Conservation (phyloP, 1,140 invertebrate genomes). For the Hycleus phaleratus region DNA sequence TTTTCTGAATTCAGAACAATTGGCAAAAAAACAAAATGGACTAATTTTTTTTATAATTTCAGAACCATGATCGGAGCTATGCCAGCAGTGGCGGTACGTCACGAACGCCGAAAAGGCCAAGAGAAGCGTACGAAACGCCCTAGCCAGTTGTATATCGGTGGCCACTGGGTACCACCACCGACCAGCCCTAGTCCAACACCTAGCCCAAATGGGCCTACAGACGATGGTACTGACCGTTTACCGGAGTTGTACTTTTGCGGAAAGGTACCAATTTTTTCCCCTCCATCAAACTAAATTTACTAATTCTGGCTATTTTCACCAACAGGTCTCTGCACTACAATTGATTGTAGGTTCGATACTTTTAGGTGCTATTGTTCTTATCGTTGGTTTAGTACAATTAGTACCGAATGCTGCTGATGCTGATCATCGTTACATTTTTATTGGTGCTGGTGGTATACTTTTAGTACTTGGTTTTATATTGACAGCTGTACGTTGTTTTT, state of each 20-base stretch:
- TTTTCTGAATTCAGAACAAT: too few species aligned
- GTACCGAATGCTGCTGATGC: slow-evolving; percentile 71
- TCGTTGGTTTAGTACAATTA: slow-evolving; percentile 73
- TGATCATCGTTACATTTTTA: slow-evolving; percentile 62
- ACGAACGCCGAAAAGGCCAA: slow-evolving; percentile 61
- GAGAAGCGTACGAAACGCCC: slow-evolving; percentile 62
- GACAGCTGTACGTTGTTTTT: slow-evolving; percentile 41
- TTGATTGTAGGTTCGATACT: slow-evolving; percentile 66
- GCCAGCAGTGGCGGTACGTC: slow-evolving; percentile 76
- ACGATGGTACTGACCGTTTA: slow-evolving; percentile 42
- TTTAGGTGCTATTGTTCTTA: slow-evolving; percentile 65
- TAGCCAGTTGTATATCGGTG: slow-evolving; percentile 59
- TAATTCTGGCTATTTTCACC: slow-evolving; percentile 14
- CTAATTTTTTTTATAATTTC: not conserved
- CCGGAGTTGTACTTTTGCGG: slow-evolving; percentile 65
- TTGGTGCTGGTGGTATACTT: slow-evolving; percentile 55
- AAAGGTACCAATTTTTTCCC: slow-evolving; percentile 47
- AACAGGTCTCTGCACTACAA: slow-evolving; percentile 62
- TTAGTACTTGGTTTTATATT: slow-evolving; percentile 49
- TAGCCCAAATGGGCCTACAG: slow-evolving; percentile 48
- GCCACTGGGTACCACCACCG: slow-evolving; percentile 49
- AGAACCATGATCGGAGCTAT: slow-evolving; percentile 70
- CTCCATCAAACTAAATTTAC: not conserved
- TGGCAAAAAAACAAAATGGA: too few species aligned
- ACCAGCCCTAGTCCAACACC: slow-evolving; percentile 52